Conservation (phyloP, 2,888 invertebrate species). For the Nephrotoma flavescens region DNA sequence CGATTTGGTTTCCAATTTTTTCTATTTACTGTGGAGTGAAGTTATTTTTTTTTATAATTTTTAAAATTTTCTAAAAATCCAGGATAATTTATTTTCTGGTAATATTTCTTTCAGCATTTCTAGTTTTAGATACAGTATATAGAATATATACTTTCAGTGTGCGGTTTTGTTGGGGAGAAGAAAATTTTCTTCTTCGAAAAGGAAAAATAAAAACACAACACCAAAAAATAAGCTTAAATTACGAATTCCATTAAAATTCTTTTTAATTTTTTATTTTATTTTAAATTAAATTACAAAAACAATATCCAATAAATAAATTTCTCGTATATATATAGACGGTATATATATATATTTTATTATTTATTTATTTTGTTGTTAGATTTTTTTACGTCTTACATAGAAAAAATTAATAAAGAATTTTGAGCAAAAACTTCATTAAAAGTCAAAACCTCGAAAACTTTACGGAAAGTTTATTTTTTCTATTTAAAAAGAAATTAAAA, state of each 20-base stretch:
- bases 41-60: not conserved
- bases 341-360: not conserved
- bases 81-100: not conserved
- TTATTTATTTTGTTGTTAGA: not conserved
- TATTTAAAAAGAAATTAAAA: not conserved
- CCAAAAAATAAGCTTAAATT: not conserved
- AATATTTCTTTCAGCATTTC: not conserved
- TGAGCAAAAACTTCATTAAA: not conserved
- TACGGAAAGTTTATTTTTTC: not conserved
- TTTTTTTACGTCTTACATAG: not conserved
- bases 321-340: not conserved
- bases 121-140: not conserved
- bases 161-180: not conserved
- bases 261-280: not conserved
- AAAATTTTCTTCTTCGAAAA: not conserved
- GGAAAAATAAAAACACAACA: not conserved
- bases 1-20: not conserved
- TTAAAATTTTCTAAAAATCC: not conserved
- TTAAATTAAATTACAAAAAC: not conserved
- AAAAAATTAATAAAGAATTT: not conserved
- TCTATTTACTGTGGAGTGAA: not conserved
- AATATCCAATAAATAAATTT: not conserved
- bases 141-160: not conserved
- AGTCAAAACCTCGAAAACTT: not conserved
- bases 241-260: not conserved